phyloP scores from a whole-genome alignment of 2,888 invertebrate genomes.

The Lasioglossum malachurum region DNA sequence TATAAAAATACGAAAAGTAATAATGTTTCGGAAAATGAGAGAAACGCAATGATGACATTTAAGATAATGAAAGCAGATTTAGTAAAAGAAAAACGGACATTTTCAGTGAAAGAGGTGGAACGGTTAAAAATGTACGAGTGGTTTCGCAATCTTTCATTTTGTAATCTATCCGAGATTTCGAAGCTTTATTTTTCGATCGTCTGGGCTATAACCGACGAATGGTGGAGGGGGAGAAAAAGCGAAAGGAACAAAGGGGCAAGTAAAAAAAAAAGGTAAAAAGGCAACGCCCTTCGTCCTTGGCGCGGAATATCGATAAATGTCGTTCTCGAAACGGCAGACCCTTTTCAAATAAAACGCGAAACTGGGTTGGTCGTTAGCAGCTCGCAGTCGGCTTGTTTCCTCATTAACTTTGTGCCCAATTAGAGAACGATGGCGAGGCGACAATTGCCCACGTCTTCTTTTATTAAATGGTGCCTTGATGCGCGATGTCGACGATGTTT shows the following conservation, averaged over 20 bases:
- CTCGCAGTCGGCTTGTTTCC: conserved; percentile 47
- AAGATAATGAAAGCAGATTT: neutral
- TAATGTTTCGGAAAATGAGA: neutral
- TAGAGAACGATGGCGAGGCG: conserved; percentile 35
- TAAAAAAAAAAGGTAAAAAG: conserved; percentile 52
- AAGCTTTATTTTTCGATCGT: neutral
- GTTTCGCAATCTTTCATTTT: neutral
- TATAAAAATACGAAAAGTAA: neutral
- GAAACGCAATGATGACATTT: neutral
- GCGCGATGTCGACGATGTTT: neutral
- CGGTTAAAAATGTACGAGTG: neutral
- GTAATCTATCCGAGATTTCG: neutral
- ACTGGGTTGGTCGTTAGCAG: conserved; percentile 64
- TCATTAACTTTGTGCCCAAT: conserved; percentile 49
- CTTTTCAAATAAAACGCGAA: conserved; percentile 68
- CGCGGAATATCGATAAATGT: conserved; percentile 69
- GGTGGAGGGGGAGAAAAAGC: neutral
- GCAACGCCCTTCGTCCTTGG: conserved; percentile 67
- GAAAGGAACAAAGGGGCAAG: neutral
- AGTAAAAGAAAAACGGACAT: neutral
- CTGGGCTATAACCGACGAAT: conserved; percentile 35
- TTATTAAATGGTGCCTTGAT: conserved; percentile 5
- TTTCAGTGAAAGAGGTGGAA: neutral
- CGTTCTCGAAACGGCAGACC: conserved; percentile 49
- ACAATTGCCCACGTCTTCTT: neutral